Evolutionary conservation across 2,113 vertebrate genomes (phyloP), one percentile per base, ranked within the genome.

Genomic region (Pelvicachromis taeniatus): DNA sequence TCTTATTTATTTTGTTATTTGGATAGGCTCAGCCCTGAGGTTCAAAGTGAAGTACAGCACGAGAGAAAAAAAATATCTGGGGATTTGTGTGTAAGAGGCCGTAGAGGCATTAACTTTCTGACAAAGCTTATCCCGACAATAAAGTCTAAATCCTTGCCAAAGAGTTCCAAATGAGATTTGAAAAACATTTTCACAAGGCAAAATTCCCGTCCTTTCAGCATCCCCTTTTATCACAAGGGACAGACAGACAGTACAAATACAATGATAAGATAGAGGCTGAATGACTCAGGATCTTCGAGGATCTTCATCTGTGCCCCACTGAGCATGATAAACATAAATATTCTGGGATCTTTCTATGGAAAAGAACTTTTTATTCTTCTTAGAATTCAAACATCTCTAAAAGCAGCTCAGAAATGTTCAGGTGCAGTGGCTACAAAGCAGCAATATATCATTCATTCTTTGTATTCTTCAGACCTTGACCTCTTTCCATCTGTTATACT

Each of bases 51-150:
- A 89, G 86, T 85, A 85, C 55, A 86, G 84, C 38, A 68, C 59
- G 38, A 80, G 56, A 77, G 42, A 78, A 16, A 58, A 84, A 45
- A 84, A 80, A 91, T 52, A 83, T 52, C 29, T 5, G 40, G 85
- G 88, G 89, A 93, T 92, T 92, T 93, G 87, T 87, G 86, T 87
- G 90, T 68, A 79, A 81, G 84, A 91, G 83, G 85, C 85, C 86
- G 89, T 78, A 54, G 80, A 91, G 65, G 89, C 86, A 93, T 95
- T 94, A 91, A 89, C 82, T 88, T 81, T 31, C 79, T 81, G 87
- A 89, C 88, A 90, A 92, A 94, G 94, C 92, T 92, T 83, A 93
- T 85, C 54, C 83, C 68, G 75, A 93, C 91, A 94, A 91, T 92
- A 82, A 93, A 92, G 87, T 81, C 78, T 55, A 90, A 94, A 93